Conservation (phyloP, 2,888 invertebrate genomes). For the Cancer borealis region DNA sequence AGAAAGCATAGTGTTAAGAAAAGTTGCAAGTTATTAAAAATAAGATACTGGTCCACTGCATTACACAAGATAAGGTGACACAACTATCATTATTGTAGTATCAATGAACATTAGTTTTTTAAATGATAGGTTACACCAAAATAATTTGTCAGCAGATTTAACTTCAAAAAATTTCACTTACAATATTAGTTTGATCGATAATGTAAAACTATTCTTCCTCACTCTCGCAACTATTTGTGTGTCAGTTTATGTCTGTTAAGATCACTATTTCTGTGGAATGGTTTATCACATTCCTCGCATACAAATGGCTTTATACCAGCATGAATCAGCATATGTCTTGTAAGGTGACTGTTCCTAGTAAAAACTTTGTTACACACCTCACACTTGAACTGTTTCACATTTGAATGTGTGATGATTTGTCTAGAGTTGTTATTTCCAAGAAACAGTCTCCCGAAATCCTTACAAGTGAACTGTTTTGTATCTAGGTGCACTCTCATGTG, state of each 20-base stretch:
- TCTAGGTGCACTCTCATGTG: conserved; percentile 30
- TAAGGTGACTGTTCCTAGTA: conserved; percentile 10
- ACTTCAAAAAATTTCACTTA: neutral
- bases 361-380: conserved; percentile 44
- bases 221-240: neutral
- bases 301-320: conserved; percentile 43
- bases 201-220: neutral
- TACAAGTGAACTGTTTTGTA: conserved; percentile 39
- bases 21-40: neutral
- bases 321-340: conserved; percentile 39
- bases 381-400: conserved; percentile 48
- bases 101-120: neutral
- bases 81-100: neutral
- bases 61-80: neutral
- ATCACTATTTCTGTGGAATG: conserved; percentile 40
- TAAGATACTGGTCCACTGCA: neutral
- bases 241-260: conserved; percentile 42
- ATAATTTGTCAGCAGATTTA: conserved; percentile 1
- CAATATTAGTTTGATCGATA: neutral
- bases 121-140: neutral
- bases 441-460: conserved; percentile 31
- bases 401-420: neutral
- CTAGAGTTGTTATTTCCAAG: neutral
- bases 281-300: conserved; percentile 37
- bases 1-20: neutral